A percentile compares a stretch with the other conserved stretches of the same genome.
Evolutionary conservation across 2,888 invertebrate species (phyloP).

Genomic region (Microctonus aethiopoides): DNA sequence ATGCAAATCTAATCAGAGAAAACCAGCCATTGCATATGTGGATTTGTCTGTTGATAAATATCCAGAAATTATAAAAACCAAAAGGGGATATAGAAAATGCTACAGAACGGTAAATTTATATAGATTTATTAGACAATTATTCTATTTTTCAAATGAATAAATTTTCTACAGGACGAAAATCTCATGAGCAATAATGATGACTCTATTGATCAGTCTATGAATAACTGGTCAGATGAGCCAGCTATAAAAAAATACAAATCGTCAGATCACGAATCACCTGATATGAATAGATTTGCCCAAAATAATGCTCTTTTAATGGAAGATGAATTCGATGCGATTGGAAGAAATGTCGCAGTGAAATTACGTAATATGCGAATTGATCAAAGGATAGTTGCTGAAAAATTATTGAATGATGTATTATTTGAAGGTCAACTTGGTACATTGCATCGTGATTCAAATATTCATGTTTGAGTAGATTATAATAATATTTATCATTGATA

Average conservation of each 20-base stretch:
- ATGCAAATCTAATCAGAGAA: conserved; percentile 64
- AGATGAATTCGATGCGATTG: conserved; percentile 65
- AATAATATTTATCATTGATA: background rate
- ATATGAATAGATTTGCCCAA: conserved; percentile 54
- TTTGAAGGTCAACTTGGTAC: conserved; percentile 67
- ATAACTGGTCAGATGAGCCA: conserved; percentile 38
- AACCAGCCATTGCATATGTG: conserved; percentile 63
- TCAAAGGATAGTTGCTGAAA: conserved; percentile 67
- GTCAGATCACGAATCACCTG: conserved; percentile 50
- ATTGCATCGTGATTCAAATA: conserved; percentile 65
- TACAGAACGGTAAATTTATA: conserved; percentile 51
- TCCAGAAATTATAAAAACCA: conserved; percentile 56
- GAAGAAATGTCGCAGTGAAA: conserved; percentile 65
- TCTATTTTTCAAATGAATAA: background rate
- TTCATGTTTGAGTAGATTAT: conserved; percentile 55
- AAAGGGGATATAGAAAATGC: conserved; percentile 58
- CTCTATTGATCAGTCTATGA: conserved; percentile 39
- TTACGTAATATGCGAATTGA: conserved; percentile 65
- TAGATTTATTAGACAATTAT: background rate
- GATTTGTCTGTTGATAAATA: conserved; percentile 58
- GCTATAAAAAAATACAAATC: conserved; percentile 29
- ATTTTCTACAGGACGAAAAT: conserved; percentile 53
- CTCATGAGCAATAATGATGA: conserved; percentile 54
- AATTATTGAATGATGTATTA: conserved; percentile 66
- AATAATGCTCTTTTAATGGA: conserved; percentile 55